These are phyloP conservation scores for Ephestia elutella DNA, from an alignment of 1,140 invertebrate species.

Conservation along the genomic window DNA sequence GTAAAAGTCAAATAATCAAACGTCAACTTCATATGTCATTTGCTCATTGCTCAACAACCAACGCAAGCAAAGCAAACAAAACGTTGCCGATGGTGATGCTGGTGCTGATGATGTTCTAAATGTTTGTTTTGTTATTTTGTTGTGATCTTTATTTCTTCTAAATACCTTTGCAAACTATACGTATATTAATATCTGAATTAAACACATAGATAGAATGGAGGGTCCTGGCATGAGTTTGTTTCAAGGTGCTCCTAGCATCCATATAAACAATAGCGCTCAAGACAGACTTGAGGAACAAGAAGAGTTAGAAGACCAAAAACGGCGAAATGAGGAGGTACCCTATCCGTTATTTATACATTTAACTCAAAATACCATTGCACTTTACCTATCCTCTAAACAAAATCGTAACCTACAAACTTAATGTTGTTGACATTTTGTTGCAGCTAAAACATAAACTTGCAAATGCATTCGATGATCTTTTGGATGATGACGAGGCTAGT, in stretches of 20 bases:
- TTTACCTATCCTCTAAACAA: conserved; percentile 2
- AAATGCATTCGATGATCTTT: conserved; percentile 76
- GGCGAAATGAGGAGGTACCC: conserved; percentile 73
- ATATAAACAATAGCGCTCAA: conserved; percentile 74
- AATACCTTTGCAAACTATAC: too few species aligned
- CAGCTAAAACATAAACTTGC: conserved; percentile 73
- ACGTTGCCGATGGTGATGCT: neutral
- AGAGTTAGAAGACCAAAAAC: conserved; percentile 75
- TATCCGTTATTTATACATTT: too few species aligned
- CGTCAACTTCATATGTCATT: conserved; percentile 1
- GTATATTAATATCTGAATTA: too few species aligned
- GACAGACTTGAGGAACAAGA: conserved; percentile 75
- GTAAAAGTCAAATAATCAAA: too few species aligned
- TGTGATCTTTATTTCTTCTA: too few species aligned
- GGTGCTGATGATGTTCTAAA: too few species aligned
- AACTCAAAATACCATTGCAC: too few species aligned
- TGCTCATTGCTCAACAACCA: conserved; percentile 24
- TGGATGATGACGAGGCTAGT: conserved; percentile 74
- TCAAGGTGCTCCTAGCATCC: conserved; percentile 73
- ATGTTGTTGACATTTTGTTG: conserved; percentile 22
- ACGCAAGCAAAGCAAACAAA: neutral
- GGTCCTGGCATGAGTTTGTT: conserved; percentile 76
- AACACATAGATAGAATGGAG: conserved; percentile 65
- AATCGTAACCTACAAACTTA: neutral
- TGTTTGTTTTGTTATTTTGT: conserved; percentile 3